Percentiles rank a stretch among this genome's conserved stretches.
Conservation (phyloP, 1,140 invertebrate genomes). For the Copidosoma floridanum region DNA sequence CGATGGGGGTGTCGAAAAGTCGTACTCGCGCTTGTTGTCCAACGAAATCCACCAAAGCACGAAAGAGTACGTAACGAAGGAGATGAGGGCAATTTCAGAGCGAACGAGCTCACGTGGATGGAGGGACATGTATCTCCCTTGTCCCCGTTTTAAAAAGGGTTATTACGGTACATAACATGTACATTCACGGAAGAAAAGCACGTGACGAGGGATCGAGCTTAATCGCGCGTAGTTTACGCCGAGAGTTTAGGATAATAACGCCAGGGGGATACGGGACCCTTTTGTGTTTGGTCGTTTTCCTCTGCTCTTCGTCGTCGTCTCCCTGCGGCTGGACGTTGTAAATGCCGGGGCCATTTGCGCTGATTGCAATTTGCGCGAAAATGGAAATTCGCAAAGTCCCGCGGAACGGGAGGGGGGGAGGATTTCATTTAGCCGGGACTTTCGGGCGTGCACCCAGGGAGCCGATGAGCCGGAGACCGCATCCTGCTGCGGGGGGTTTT, state of each 20-base stretch:
- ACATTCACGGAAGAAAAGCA: no score
- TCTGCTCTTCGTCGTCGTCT: no score
- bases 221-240: conserved; percentile 17
- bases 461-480: background rate
- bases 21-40: background rate
- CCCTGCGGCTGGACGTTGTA: background rate
- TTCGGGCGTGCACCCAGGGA: no score
- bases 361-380: conserved; percentile 17
- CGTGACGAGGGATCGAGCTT: background rate
- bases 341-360: background rate
- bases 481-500: background rate
- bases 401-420: background rate
- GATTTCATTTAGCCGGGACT: conserved; percentile 15
- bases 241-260: conserved; percentile 14
- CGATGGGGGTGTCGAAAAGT: no score
- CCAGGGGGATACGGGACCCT: background rate
- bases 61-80: background rate
- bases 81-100: background rate
- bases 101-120: background rate
- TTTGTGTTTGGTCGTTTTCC: background rate
- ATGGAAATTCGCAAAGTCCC: conserved; percentile 15
- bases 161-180: no score
- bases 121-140: no score
- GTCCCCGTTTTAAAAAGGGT: no score
- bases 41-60: background rate